Percentiles rank a stretch among this genome's conserved stretches.
Conservation (phyloP, 2,113 vertebrate species). For the Pionites leucogaster region DNA sequence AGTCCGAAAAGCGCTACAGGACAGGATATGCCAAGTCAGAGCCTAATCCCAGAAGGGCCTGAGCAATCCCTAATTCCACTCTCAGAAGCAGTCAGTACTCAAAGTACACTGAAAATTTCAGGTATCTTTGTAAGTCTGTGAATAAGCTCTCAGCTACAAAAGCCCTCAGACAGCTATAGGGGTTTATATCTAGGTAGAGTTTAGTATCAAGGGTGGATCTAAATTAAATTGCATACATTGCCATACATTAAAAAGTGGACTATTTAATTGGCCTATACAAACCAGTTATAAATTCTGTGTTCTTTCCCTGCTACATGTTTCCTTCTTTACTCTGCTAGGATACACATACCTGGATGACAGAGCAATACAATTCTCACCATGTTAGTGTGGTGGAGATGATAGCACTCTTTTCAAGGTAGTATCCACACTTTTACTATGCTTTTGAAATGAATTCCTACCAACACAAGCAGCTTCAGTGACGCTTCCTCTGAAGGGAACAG, state of each 20-base stretch:
- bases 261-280: not conserved
- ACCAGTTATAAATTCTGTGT: not conserved
- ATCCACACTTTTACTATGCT: not conserved
- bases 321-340: not conserved
- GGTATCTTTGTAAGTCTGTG: not conserved
- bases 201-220: not conserved
- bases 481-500: not conserved
- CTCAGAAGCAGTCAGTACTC: not conserved
- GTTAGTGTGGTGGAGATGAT: not conserved
- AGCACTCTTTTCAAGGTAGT: not conserved
- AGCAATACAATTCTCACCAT: not conserved
- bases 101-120: not conserved
- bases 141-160: not conserved
- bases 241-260: not conserved
- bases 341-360: not conserved
- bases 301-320: not conserved
- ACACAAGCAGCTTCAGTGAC: not conserved
- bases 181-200: not conserved
- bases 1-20: not conserved
- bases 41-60: not conserved
- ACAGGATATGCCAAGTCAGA: not conserved
- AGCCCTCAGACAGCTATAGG: not conserved
- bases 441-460: not conserved
- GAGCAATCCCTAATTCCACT: not conserved
- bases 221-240: not conserved